Conservation (phyloP, 1,140 invertebrate species). For the Euschistus heros region DNA sequence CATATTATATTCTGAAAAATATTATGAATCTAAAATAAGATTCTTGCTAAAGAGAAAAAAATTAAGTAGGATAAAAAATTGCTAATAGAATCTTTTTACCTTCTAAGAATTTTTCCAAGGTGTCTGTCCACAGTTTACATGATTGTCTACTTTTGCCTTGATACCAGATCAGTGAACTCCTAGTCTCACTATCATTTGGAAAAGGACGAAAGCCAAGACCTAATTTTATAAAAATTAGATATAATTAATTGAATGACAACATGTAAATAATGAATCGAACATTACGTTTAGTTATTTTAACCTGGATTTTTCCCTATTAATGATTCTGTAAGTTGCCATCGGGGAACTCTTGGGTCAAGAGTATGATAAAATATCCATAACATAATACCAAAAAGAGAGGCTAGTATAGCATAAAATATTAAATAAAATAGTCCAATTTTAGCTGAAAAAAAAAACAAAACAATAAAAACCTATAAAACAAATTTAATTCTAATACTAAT, state of each 20-base stretch:
- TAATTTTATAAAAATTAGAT: conserved; percentile 33
- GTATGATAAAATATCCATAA: conserved; percentile 88
- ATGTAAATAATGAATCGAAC: no score
- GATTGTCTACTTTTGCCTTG: conserved; percentile 59
- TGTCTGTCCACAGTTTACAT: conserved; percentile 62
- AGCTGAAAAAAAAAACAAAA: conserved; percentile 40
- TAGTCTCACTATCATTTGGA: conserved; percentile 69
- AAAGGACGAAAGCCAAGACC: conserved; percentile 82
- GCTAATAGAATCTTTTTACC: conserved; percentile 39
- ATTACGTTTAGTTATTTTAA: conserved; percentile 32
- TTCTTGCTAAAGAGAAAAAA: not conserved
- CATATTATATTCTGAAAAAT: not conserved
- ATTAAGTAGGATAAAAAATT: conserved; percentile 23
- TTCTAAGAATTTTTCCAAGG: conserved; percentile 58
- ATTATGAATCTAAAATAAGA: not conserved
- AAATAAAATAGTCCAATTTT: conserved; percentile 88
- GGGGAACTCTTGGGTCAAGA: conserved; percentile 72
- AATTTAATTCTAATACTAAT: not conserved
- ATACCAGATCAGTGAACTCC: conserved; percentile 89
- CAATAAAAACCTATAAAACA: not conserved
- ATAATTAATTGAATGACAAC: not conserved
- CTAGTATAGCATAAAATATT: conserved; percentile 78
- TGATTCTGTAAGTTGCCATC: conserved; percentile 66
- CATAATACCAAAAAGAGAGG: conserved; percentile 77
- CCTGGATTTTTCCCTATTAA: conserved; percentile 86